Percentiles rank a stretch among this genome's conserved stretches.
These are phyloP conservation scores for Drosophila parthenogenetica DNA, from an alignment of 2,888 invertebrate species.

Conservation along the genomic window DNA sequence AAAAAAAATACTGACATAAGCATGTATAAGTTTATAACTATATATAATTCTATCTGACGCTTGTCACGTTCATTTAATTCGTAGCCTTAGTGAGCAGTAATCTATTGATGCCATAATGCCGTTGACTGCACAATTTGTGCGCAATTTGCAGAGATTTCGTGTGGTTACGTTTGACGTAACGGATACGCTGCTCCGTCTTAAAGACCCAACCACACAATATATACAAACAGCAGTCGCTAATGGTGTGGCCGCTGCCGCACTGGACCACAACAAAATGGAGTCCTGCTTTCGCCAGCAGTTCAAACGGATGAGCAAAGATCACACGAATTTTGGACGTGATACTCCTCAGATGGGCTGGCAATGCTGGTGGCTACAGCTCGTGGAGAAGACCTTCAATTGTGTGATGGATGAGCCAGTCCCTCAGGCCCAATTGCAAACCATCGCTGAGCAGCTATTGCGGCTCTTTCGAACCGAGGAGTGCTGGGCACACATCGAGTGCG, in stretches of 20 bases:
- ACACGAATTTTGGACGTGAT: slow-evolving; percentile 92
- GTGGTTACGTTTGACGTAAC: slow-evolving; percentile 95
- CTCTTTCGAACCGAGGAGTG: slow-evolving; percentile 89
- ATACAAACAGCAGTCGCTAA: slow-evolving; percentile 88
- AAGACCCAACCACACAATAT: slow-evolving; percentile 90
- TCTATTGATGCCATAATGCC: slow-evolving; percentile 57
- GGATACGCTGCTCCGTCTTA: slow-evolving; percentile 92
- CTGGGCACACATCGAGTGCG: slow-evolving; percentile 90
- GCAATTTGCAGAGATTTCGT: slow-evolving; percentile 82
- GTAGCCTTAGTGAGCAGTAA: not conserved
- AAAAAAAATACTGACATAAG: no score
- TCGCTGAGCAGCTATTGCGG: slow-evolving; percentile 88
- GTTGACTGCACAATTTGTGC: slow-evolving; percentile 62
- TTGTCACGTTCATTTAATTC: not conserved
- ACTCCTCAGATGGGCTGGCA: slow-evolving; percentile 89
- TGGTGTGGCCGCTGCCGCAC: slow-evolving; percentile 85
- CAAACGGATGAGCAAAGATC: slow-evolving; percentile 87
- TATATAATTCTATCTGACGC: no score
- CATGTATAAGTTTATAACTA: no score
- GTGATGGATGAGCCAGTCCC: slow-evolving; percentile 61
- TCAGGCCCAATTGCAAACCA: slow-evolving; percentile 61
- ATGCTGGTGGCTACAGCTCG: slow-evolving; percentile 91
- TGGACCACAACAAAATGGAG: slow-evolving; percentile 79
- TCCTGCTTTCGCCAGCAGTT: slow-evolving; percentile 88
- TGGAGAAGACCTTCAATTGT: slow-evolving; percentile 75